phyloP scores from a whole-genome alignment of 2,113 vertebrate genomes.

The Aptenodytes forsteri region DNA sequence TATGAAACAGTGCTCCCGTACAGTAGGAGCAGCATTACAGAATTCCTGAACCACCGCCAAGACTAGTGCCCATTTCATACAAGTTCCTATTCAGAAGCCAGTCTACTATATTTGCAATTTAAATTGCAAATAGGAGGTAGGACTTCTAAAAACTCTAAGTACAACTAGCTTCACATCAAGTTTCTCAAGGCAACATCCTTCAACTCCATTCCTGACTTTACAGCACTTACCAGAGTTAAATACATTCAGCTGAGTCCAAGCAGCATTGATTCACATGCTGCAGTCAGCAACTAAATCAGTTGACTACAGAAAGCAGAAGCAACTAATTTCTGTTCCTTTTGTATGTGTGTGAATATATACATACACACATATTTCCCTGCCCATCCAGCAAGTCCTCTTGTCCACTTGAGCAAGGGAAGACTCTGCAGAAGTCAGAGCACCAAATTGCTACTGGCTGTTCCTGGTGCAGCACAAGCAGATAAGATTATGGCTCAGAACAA shows the following conservation, averaged over 20 bases:
- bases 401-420: neutral
- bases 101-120: neutral
- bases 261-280: neutral
- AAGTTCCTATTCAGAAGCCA: conserved; percentile 37
- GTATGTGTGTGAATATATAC: rapidly evolving
- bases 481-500: neutral
- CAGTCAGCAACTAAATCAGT: neutral
- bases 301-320: neutral
- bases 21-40: neutral
- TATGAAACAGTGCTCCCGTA: conserved; percentile 31
- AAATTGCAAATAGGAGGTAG: neutral
- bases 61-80: conserved; percentile 2
- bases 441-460: neutral
- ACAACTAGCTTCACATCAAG: neutral
- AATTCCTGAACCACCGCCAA: conserved; percentile 39
- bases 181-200: neutral
- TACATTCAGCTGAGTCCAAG: neutral
- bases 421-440: neutral
- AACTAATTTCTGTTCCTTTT: neutral
- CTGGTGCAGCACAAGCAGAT: neutral
- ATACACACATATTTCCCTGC: neutral
- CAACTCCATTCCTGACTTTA: neutral
- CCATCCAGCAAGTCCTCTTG: neutral
- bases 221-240: neutral
- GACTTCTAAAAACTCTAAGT: neutral